Conservation (phyloP, 2,797 vertebrate genomes). For the Pseudotriccus pelzelni region DNA sequence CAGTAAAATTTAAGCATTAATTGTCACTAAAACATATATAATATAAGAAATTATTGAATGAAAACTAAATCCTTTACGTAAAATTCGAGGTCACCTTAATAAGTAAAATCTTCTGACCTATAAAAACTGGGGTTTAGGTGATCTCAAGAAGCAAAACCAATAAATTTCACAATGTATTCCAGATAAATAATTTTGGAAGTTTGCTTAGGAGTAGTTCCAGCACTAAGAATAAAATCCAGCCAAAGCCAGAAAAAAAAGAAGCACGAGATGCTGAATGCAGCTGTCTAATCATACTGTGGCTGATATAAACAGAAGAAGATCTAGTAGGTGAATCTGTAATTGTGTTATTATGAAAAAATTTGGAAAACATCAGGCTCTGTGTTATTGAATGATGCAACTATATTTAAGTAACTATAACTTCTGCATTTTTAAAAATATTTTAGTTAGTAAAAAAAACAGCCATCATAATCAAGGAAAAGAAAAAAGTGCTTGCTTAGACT, state of each 20-base stretch:
- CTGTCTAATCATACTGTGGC: neutral
- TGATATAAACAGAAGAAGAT: neutral
- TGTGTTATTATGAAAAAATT: neutral
- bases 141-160: neutral
- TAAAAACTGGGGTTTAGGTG: neutral
- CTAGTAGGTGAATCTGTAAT: neutral
- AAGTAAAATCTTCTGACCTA: neutral
- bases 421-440: neutral
- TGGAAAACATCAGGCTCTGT: neutral
- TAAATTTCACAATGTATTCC: neutral
- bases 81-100: neutral
- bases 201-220: neutral
- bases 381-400: neutral
- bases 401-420: neutral
- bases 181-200: neutral
- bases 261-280: neutral
- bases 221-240: neutral
- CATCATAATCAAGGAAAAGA: neutral
- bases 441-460: neutral
- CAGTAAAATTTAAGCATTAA: conserved; percentile 6
- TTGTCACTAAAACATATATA: neutral
- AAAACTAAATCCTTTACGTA: neutral
- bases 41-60: neutral
- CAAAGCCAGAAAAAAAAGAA: neutral
- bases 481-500: neutral